Base-by-base conservation (phyloP, 2,797 vertebrate genomes). In the Cynopterus sphinx region DNA sequence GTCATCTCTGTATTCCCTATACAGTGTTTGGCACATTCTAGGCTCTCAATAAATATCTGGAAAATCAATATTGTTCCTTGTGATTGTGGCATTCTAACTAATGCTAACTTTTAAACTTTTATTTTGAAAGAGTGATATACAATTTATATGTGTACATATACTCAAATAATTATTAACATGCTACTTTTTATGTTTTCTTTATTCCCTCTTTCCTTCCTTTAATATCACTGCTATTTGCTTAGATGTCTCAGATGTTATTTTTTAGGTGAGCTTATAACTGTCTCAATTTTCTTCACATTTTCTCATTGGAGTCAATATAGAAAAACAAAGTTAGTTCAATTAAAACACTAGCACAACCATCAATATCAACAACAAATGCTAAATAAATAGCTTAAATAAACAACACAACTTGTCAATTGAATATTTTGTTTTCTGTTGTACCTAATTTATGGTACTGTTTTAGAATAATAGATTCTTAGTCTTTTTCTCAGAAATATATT, bases 21-120 rank as follows among this genome's bases (percentile, higher is more conserved):
- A 26, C 13, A 36, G 8, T 61, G 7, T 77, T 75, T 86, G 12
- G 19, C 5, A 57, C 6, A 59, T 65, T 75, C 4, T 82, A 61
- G 33, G 19, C 9, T n/a, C 2, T n/a, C 15, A 86, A 2, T 36
- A 75, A 63, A 46, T 82, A 82, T 41, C 28, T 70, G 28, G 68
- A 77, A 92, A 71, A 43, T 46, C 2, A 31, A 15, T 75, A n/a
- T 4, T 31, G 7, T 26, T 65, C 31, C 10, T 86, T 63, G 4
- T 26, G 41, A 11, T 87, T 9, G 59, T 33, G 63, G 17, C 71
- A 87, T 87, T 90, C 87, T 92, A 89, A 68, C 24, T 77, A 61
- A 78, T 83, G 16, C 28, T 95, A 21, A 53, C 31, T 31, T 63
- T 81, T 71, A 90, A 10, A 94, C 8, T 67, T 93, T 78, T 83